Conservation (phyloP, 2,113 vertebrate genomes). For the human region GRCh38 chr9:35117001-35117500, state of each 20-base stretch:
- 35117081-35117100: fast-evolving
- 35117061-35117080: not conserved
- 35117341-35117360: too few species aligned
- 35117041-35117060: too few species aligned
- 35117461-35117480: constrained; percentile 10
- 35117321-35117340: too few species aligned
- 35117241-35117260: too few species aligned
- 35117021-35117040: not conserved
- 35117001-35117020: constrained; percentile 69
- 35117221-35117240: not conserved
- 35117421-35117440: not conserved
- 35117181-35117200: not conserved
- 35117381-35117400: not conserved
- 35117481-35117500: not conserved
- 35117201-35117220: not conserved
- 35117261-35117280: too few species aligned
- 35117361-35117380: not conserved
- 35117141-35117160: not conserved
- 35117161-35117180: not conserved
- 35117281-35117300: too few species aligned
- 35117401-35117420: not conserved
- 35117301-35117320: too few species aligned
- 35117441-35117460: not conserved
- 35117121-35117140: not conserved
- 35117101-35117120: not conserved